Evolutionary conservation across 2,113 vertebrate species (phyloP), one percentile per base, ranked within the genome.

Genomic region (Opisthocomus hoazin): DNA sequence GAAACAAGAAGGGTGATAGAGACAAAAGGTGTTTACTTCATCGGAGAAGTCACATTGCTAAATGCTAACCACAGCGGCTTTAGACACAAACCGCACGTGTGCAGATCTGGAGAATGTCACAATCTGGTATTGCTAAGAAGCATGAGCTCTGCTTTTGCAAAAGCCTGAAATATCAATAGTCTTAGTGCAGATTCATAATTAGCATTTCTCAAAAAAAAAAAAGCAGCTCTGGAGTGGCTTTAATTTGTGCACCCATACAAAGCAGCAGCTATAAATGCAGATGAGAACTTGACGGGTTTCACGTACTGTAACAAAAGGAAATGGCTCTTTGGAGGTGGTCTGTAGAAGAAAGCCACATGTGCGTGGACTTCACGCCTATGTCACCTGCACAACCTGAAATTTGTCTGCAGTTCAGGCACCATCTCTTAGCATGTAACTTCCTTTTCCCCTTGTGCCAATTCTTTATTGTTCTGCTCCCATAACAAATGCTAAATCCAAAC

Each of bases 61-160:
- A 96, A 97, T 3, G 57, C 64, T 94, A 22, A 97, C 97, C 96
- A 58, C 97, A 89, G 73, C 58, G 92, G n/a, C 88, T 95, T 81
- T 86, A 93, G 92, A 87, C 69, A 94, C 78, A 97, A 96, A 88
- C 94, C 76, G 2, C 95, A 85, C 19, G 12, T 26, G 80, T 78
- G 46, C 77, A 48, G 84, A 60, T 93, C 57, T 77, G 92, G 84
- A 90, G 92, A 96, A 81, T 95, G 96, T 95, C 95, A 95, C 94
- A 94, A 92, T 93, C 87, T 70, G 58, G 24, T 93, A 37, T 89
- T 94, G 85, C 94, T 80, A 77, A 93, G 87, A 90, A 54, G 66
- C n/a, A n/a, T 66, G 36, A 90, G 61, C 45, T 82, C 96, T 95
- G 88, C 87, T 74, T 86, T 84, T 80, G 69, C 86, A 96, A 90